Evolutionary conservation across 2,113 vertebrate genomes (phyloP).

Genomic region (Crotophaga sulcirostris): DNA sequence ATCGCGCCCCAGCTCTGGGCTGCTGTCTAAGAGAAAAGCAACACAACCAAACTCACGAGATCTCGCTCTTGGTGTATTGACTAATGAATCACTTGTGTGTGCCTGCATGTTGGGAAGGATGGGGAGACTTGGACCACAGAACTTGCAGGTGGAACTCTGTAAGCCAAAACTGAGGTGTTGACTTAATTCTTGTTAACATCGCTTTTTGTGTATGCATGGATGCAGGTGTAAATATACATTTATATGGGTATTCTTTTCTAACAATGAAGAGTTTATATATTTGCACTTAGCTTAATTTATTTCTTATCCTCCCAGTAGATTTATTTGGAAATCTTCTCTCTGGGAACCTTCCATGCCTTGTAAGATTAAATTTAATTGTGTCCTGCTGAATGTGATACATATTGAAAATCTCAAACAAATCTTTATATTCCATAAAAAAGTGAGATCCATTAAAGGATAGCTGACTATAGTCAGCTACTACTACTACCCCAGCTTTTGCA

Average conservation of each 20-base stretch:
- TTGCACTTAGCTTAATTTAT: background rate
- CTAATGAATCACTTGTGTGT: background rate
- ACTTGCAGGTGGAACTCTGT: background rate
- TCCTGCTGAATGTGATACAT: background rate
- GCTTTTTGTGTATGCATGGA: background rate
- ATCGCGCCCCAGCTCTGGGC: background rate
- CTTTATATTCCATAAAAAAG: background rate
- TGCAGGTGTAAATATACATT: background rate
- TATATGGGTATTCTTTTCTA: background rate
- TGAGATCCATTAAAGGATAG: background rate
- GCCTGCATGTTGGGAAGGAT: background rate
- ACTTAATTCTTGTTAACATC: background rate
- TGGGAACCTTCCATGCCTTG: background rate
- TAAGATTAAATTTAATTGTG: conserved; percentile 56
- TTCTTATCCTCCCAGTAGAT: background rate
- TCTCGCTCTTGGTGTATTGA: background rate
- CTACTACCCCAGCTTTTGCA: background rate
- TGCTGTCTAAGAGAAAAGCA: background rate
- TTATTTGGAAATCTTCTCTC: background rate
- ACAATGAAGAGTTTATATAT: background rate
- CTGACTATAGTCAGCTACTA: background rate
- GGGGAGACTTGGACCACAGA: background rate
- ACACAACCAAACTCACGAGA: background rate
- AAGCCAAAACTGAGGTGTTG: background rate
- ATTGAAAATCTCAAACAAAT: background rate